Percentiles rank a stretch among this genome's conserved stretches.
phyloP scores from a whole-genome alignment of 2,888 invertebrate species.

The Stictocephala bisonia region DNA sequence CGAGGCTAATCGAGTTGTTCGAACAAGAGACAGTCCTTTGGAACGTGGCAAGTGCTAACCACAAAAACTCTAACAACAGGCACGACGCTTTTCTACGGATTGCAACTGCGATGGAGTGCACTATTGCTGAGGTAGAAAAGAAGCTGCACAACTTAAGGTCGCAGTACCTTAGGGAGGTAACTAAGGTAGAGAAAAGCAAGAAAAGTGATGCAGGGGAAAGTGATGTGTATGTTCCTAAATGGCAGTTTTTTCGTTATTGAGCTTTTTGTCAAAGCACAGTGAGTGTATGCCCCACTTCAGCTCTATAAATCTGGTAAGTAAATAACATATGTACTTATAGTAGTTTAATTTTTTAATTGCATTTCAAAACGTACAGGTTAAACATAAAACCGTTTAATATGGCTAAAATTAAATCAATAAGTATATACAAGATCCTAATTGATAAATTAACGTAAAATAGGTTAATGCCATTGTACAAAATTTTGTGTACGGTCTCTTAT shows the following conservation, averaged over 20 bases:
- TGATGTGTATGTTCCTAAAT: slow-evolving; percentile 47
- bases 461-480: no score
- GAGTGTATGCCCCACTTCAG: neutral
- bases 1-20: no score
- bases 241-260: neutral
- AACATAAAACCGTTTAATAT: no score
- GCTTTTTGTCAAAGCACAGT: neutral
- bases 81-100: neutral
- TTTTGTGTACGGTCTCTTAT: no score
- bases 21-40: no score
- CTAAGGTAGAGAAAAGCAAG: slow-evolving; percentile 62
- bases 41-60: neutral
- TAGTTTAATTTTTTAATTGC: no score
- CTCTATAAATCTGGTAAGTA: slow-evolving; percentile 18
- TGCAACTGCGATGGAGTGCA: neutral
- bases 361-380: no score
- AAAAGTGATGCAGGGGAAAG: slow-evolving; percentile 39
- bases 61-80: slow-evolving; percentile 3
- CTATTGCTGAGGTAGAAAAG: slow-evolving; percentile 7
- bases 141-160: slow-evolving; percentile 10
- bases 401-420: no score
- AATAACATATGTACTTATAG: neutral
- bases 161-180: slow-evolving; percentile 24
- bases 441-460: no score
- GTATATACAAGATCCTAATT: no score